Evolutionary conservation across 2,797 vertebrate genomes (phyloP), one percentile per base, ranked within the genome.

Genomic region (Rhodeus uyekii): DNA sequence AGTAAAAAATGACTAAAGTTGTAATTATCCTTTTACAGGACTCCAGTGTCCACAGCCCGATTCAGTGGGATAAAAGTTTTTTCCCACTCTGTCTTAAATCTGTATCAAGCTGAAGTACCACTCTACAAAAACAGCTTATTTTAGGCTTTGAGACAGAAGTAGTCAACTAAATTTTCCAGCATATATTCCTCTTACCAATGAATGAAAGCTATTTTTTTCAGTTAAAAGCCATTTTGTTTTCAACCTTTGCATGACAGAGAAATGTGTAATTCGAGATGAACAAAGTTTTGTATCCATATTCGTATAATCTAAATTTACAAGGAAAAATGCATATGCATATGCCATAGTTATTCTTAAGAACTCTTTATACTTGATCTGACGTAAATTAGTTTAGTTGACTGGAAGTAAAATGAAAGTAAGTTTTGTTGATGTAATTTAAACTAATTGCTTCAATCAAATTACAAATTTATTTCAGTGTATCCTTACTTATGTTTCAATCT

Each of bases 201-300:
- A 79, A 73, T 77, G 27, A 27, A 80, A 53, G n/a, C 53, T 61
- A 36, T 65, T 68, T 73, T 75, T 73, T 38, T 46, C 18, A 12
- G 48, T 50, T 42, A 44, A 84, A 80, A 76, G 73, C 6, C 63
- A 68, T 44, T 53, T 78, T 83, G 46, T 77, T 19, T 50, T 32
- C 18, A 19, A 24, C 50, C 12, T 71, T 71, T 78, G 36, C 29
- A 82, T 78, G 24, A 29, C 65, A 42, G 39, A 74, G 5, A 74
- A 29, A 72, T 53, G 39, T 67, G 50, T 29, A 72, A 38, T 60
- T 68, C 36, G 4, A 19, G 29, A 71, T 71, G 2, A 46, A 55
- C 14, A 24, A 46, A 22, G 58, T 32, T 42, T 29, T 76, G 24
- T 0, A 27, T 61, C 8, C n/a, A 75, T 39, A 44, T 55, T 78